Evolutionary conservation across 2,113 vertebrate species (phyloP).

Genomic region (Xiphophorus couchianus): DNA sequence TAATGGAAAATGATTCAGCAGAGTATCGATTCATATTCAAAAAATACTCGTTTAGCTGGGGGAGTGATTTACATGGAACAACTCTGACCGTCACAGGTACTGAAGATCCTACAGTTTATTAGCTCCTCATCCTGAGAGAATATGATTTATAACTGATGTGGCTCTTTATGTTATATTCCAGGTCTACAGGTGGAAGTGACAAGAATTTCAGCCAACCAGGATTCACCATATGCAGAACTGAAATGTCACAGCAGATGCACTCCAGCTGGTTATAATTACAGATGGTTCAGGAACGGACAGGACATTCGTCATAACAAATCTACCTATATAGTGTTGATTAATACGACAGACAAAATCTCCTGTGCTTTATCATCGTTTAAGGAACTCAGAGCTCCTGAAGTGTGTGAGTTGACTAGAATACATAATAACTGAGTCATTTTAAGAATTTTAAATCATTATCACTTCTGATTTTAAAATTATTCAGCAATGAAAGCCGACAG

Average conservation of each 20-base stretch:
- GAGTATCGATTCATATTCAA: slow-evolving; percentile 28
- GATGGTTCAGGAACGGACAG: slow-evolving; percentile 11
- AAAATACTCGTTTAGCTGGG: fast-evolving
- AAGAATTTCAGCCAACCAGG: neutral
- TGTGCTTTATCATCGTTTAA: neutral
- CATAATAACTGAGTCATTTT: neutral
- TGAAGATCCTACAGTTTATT: neutral
- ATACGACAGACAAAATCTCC: neutral
- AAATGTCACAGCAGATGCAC: slow-evolving; percentile 43
- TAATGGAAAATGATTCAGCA: slow-evolving; percentile 34
- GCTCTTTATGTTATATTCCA: slow-evolving; percentile 2
- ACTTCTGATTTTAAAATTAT: too few relatives aligned
- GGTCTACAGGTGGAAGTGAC: slow-evolving; percentile 37
- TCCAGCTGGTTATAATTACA: neutral
- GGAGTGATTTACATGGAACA: slow-evolving; percentile 7
- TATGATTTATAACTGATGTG: neutral
- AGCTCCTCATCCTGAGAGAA: neutral
- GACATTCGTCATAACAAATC: neutral
- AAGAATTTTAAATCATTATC: neutral
- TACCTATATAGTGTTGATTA: neutral
- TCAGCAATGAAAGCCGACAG: too few relatives aligned
- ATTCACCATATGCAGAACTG: slow-evolving; percentile 8
- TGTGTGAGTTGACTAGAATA: slow-evolving; percentile 21
- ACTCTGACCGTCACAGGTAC: slow-evolving; percentile 54
- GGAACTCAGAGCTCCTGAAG: neutral